phyloP scores from a whole-genome alignment of 2,888 invertebrate species.

The Phaonia tiefii region DNA sequence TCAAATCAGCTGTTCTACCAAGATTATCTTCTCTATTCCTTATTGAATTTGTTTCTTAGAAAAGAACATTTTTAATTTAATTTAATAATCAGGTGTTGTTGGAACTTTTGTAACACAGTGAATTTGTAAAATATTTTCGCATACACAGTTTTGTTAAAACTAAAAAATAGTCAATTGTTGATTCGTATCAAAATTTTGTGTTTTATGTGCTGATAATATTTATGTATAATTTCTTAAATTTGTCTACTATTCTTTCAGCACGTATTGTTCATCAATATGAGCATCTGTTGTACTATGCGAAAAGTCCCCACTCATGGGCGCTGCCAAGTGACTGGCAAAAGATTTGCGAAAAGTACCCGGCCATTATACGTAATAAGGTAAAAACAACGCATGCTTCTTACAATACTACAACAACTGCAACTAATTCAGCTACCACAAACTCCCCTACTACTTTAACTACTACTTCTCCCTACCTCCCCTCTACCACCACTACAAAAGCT shows the following conservation, averaged over 20 bases:
- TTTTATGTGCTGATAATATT: too few species aligned
- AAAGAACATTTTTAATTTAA: too few species aligned
- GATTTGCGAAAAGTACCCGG: conserved; percentile 78
- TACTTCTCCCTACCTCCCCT: conserved; percentile 53
- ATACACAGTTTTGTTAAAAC: too few species aligned
- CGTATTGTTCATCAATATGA: conserved; percentile 79
- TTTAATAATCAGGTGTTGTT: too few species aligned
- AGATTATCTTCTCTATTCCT: too few species aligned
- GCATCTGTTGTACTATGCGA: conserved; percentile 78
- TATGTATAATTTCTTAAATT: not conserved
- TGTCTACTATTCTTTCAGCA: conserved; percentile 70
- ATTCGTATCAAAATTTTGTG: too few species aligned
- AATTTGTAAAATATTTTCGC: too few species aligned
- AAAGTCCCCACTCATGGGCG: conserved; percentile 80
- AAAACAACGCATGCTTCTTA: conserved; percentile 73
- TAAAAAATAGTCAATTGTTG: too few species aligned
- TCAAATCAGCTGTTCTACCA: too few species aligned
- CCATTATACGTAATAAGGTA: conserved; percentile 81
- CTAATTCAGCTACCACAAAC: conserved; percentile 54
- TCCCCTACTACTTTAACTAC: conserved; percentile 52
- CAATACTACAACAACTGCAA: conserved; percentile 44
- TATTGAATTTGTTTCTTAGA: too few species aligned
- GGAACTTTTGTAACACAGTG: too few species aligned
- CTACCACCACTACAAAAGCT: conserved; percentile 50
- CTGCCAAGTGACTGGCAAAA: conserved; percentile 78